Evolutionary conservation across 2,113 vertebrate species (phyloP).

Genomic region (Heliornis fulica): DNA sequence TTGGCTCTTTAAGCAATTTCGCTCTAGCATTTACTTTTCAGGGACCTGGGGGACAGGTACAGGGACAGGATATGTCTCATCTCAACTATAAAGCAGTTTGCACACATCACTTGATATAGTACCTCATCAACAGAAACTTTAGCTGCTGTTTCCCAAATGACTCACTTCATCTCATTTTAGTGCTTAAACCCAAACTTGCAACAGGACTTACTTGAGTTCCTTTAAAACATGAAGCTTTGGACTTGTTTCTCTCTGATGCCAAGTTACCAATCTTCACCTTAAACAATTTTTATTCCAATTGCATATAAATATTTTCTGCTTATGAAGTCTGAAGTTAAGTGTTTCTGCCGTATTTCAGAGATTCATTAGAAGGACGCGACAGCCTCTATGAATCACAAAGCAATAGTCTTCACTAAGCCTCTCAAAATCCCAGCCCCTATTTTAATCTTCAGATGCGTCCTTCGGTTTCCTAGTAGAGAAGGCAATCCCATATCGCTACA

Average conservation of each 20-base stretch:
- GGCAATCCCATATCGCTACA: not conserved
- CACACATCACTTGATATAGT: not conserved
- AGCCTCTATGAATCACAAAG: not conserved
- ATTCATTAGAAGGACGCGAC: not conserved
- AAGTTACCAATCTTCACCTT: not conserved
- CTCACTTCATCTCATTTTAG: not conserved
- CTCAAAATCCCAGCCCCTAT: not conserved
- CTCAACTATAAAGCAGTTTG: not conserved
- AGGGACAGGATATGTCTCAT: not conserved
- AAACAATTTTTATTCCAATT: not conserved
- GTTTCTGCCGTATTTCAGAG: not conserved
- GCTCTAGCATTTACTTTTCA: not conserved
- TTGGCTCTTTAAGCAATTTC: not conserved
- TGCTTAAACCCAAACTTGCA: not conserved
- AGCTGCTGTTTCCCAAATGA: not conserved
- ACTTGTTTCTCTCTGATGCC: not conserved
- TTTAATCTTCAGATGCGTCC: not conserved
- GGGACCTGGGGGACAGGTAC: not conserved
- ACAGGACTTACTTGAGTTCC: not conserved
- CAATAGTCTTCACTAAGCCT: not conserved
- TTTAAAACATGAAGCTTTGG: not conserved
- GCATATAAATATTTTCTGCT: not conserved
- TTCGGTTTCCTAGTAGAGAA: not conserved
- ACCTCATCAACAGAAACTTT: not conserved
- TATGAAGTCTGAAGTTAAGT: not conserved